These are phyloP conservation scores for Lepidocyrtoides sp. DNA, from an alignment of 2,888 invertebrate species.

Conservation along the genomic window DNA sequence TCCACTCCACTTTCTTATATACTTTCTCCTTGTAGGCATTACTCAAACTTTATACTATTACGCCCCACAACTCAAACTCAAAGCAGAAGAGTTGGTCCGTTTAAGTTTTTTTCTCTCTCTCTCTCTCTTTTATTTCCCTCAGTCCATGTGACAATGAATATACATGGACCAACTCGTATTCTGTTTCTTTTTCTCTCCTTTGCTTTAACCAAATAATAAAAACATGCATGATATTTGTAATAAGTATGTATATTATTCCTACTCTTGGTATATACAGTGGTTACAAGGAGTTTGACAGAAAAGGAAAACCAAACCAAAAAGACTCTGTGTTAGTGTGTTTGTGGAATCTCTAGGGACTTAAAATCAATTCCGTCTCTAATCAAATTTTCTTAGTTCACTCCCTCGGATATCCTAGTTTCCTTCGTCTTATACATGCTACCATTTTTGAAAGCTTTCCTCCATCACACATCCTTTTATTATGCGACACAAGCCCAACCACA, in stretches of 20 bases:
- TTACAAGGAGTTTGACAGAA: slow-evolving; percentile 9
- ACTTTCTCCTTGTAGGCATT: slow-evolving; percentile 15
- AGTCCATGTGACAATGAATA: background rate
- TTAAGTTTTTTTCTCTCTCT: background rate
- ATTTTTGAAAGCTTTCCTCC: background rate
- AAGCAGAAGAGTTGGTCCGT: background rate
- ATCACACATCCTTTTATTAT: background rate
- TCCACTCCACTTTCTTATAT: slow-evolving; percentile 33
- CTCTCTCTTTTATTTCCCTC: too few relatives aligned
- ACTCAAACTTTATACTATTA: slow-evolving; percentile 25
- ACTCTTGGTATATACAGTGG: background rate
- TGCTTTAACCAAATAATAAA: background rate
- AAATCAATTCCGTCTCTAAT: slow-evolving; percentile 77
- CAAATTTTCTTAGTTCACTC: slow-evolving; percentile 72
- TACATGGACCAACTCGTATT: background rate
- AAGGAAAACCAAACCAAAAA: background rate
- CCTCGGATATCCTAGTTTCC: slow-evolving; percentile 31
- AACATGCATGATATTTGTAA: background rate
- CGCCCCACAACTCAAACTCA: background rate
- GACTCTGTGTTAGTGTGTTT: slow-evolving; percentile 4
- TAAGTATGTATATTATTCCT: background rate
- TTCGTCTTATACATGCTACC: background rate
- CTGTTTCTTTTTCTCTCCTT: background rate
- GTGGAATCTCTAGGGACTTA: slow-evolving; percentile 66
- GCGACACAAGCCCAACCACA: background rate